Percentiles rank a stretch among this genome's conserved stretches.
Evolutionary conservation across 2,113 vertebrate species (phyloP).

Genomic region (Electrona antarctica): DNA sequence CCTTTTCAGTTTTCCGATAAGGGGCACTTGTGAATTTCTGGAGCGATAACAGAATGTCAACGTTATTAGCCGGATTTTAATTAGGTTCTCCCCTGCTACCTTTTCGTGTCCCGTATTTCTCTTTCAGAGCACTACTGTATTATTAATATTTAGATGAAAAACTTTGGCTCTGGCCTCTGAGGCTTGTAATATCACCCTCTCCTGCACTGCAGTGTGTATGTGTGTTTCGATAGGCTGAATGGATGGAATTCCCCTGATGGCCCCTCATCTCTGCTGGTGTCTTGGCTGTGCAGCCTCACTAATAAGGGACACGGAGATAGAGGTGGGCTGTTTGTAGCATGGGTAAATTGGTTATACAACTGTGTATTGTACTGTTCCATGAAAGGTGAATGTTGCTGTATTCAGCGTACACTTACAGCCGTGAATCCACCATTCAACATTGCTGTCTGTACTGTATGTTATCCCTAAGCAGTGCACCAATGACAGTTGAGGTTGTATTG

Average conservation of each 20-base stretch:
- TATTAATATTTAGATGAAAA: constrained; percentile 79
- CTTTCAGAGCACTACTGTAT: constrained; percentile 35
- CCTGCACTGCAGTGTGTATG: constrained; percentile 26
- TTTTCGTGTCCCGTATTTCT: constrained; percentile 34
- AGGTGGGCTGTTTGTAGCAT: constrained; percentile 23
- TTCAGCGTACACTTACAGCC: neutral
- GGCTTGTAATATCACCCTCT: constrained; percentile 53
- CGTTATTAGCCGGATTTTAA: constrained; percentile 67
- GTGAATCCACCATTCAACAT: neutral
- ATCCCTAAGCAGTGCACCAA: neutral
- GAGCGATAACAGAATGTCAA: constrained; percentile 50
- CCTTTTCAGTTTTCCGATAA: constrained; percentile 21
- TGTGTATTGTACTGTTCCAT: neutral
- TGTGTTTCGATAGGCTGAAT: constrained; percentile 10
- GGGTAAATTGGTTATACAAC: neutral
- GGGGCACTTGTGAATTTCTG: constrained; percentile 24
- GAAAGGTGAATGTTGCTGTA: neutral
- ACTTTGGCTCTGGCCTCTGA: constrained; percentile 46
- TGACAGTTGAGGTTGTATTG: neutral
- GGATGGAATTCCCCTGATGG: constrained; percentile 57
- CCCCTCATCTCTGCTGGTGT: constrained; percentile 59
- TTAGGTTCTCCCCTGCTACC: constrained; percentile 57
- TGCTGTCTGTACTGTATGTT: neutral
- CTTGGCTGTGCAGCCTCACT: constrained; percentile 31
- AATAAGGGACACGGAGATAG: constrained; percentile 30